A percentile compares a stretch with the other conserved stretches of the same genome.
phyloP scores from a whole-genome alignment of 1,140 invertebrate genomes.

The Papilio machaon region DNA sequence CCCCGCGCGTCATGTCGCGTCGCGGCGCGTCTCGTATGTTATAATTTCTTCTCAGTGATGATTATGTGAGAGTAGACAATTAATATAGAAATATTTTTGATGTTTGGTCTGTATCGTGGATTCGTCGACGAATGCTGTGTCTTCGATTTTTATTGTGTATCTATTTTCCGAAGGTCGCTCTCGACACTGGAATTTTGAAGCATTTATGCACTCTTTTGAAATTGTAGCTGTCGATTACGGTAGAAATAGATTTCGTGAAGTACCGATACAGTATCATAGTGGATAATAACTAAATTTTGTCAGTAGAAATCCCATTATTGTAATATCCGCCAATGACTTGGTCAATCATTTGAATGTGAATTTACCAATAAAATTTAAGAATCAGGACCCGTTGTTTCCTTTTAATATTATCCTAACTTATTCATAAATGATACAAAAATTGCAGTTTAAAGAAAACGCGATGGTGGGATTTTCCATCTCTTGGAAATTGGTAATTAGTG shows the following conservation, averaged over 20 bases:
- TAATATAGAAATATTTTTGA: constrained; percentile 80
- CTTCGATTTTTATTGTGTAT: constrained; percentile 54
- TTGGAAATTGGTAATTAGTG: background rate
- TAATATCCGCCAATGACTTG: constrained; percentile 77
- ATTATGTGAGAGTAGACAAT: constrained; percentile 73
- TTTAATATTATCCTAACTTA: constrained; percentile 31
- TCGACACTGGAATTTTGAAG: constrained; percentile 71
- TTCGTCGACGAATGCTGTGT: constrained; percentile 69
- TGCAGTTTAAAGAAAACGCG: background rate
- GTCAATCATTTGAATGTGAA: constrained; percentile 81
- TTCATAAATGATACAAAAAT: background rate
- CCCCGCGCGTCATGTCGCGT: constrained; percentile 50
- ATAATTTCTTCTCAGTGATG: constrained; percentile 65
- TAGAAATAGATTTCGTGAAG: constrained; percentile 74
- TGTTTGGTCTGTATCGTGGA: constrained; percentile 77
- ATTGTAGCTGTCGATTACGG: constrained; percentile 73
- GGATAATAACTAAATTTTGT: constrained; percentile 76
- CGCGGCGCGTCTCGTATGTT: constrained; percentile 64
- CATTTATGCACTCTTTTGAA: constrained; percentile 78
- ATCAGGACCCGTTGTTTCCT: constrained; percentile 55
- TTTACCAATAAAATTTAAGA: constrained; percentile 80
- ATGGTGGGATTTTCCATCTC: background rate
- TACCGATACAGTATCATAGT: constrained; percentile 79
- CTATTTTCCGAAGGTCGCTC: constrained; percentile 70
- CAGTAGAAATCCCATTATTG: constrained; percentile 76